These are phyloP conservation scores for Agrochola circellaris DNA, from an alignment of 2,888 invertebrate genomes.

Conservation along the genomic window DNA sequence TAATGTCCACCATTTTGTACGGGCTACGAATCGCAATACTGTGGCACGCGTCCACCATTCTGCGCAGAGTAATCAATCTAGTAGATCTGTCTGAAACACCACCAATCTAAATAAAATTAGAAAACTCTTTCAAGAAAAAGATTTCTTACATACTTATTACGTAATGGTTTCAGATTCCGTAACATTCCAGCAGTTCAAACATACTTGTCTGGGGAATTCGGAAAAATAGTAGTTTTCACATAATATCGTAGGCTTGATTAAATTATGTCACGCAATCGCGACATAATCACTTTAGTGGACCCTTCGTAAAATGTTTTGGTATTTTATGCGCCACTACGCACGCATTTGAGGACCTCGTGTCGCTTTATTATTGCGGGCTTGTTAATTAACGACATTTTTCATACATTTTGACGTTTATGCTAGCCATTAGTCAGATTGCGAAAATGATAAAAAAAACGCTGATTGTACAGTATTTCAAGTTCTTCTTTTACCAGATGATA, in stretches of 20 bases:
- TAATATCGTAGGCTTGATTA: conserved; percentile 66
- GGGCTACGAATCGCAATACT: conserved; percentile 68
- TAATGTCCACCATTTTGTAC: conserved; percentile 85
- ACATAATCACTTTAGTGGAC: conserved; percentile 71
- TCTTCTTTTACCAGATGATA: neutral
- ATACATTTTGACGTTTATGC: conserved; percentile 24
- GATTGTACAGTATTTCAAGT: conserved; percentile 10
- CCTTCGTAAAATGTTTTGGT: conserved; percentile 66
- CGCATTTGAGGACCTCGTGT: conserved; percentile 49
- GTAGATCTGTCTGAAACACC: conserved; percentile 39
- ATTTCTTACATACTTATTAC: conserved; percentile 42
- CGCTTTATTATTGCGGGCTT: conserved; percentile 49
- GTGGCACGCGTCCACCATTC: conserved; percentile 79
- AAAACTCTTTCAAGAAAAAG: conserved; percentile 34
- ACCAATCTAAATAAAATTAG: conserved; percentile 18
- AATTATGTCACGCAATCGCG: conserved; percentile 76
- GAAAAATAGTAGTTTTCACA: conserved; percentile 67
- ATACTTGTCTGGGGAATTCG: conserved; percentile 54
- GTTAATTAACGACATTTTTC: conserved; percentile 51
- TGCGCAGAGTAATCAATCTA: conserved; percentile 63
- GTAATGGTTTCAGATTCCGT: conserved; percentile 48
- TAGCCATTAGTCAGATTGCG: conserved; percentile 47
- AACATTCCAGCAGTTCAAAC: conserved; percentile 46
- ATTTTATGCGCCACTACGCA: conserved; percentile 60
- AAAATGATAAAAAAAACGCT: conserved; percentile 25